Base-by-base conservation (phyloP, 2,888 invertebrate species). In the Alsophila aescularia region DNA sequence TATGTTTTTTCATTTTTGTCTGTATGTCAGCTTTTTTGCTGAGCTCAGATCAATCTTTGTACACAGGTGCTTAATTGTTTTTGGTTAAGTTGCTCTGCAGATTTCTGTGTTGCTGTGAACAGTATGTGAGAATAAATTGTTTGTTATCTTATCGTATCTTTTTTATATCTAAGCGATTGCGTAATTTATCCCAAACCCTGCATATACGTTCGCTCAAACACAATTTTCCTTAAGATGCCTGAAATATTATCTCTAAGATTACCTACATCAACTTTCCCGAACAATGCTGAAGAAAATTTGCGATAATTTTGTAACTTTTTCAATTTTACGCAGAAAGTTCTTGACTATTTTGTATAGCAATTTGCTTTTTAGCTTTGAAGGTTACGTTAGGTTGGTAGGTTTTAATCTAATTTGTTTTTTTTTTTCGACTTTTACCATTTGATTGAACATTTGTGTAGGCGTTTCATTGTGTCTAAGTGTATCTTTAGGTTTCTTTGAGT, bases 281-380 rank as follows among this genome's bases (percentile, higher is more conserved):
- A 60, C 53, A 62, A 59, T 58, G 59, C 48, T 51, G 47, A 44
- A 44, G 50, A 61, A 61, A 60, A 60, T 64, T 60, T 52, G 56
- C 55, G 59, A 63, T 61, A 63, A 66, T 66, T 66, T 63, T 56
- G 59, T 44, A 66, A 66, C 62, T 66, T 66, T 65, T 65, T 65
- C 62, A 66, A 65, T 63, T 66, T 63, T 57, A 62, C 61, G 59
- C 56, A 49, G 13, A 29, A 63, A 60, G 47, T 66, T 63, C 39
- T 41, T 27, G 58, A 62, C 60, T 61, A 65, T 62, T 65, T 62
- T 65, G 62, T 65, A 53, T 56, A 58, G 60, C 58, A 65, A 65
- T 65, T 62, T 62, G 65, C 44, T 44, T 39, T 24, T 32, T 35
- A 41, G 36, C 41, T 53, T 50, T 50, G 50, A 50, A 50, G 44